Percentiles rank a stretch among this genome's conserved stretches.
phyloP scores from a whole-genome alignment of 2,888 invertebrate genomes.

The Biston betularia region DNA sequence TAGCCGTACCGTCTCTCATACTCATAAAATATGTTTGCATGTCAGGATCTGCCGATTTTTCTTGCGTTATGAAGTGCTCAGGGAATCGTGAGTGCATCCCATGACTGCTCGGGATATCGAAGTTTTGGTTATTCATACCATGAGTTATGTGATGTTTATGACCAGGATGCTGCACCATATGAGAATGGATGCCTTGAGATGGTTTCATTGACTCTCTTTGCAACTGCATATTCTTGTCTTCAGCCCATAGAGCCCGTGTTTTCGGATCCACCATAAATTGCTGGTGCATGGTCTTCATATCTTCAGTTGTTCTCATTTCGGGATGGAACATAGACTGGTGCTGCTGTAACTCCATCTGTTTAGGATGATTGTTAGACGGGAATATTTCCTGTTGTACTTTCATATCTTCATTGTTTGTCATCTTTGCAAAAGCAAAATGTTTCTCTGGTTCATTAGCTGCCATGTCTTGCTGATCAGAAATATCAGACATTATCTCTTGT shows the following conservation, averaged over 20 bases:
- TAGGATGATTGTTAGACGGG: slow-evolving; percentile 7
- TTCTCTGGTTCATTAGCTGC: slow-evolving; percentile 17
- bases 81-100: slow-evolving; percentile 28
- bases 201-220: slow-evolving; percentile 42
- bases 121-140: slow-evolving; percentile 25
- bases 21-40: slow-evolving; percentile 45
- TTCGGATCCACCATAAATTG: slow-evolving; percentile 31
- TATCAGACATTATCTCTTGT: slow-evolving; percentile 7
- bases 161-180: slow-evolving; percentile 33
- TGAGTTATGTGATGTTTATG: slow-evolving; percentile 42
- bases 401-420: slow-evolving; percentile 19
- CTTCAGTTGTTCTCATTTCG: slow-evolving; percentile 46
- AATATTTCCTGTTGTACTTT: slow-evolving; percentile 15
- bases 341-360: slow-evolving; percentile 5
- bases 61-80: slow-evolving; percentile 48
- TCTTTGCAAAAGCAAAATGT: slow-evolving; percentile 27
- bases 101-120: slow-evolving; percentile 18
- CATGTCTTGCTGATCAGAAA: slow-evolving; percentile 13
- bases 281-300: slow-evolving; percentile 28
- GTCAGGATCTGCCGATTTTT: slow-evolving; percentile 59
- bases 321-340: slow-evolving; percentile 16
- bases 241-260: slow-evolving; percentile 36
- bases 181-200: slow-evolving; percentile 33
- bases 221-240: slow-evolving; percentile 36
- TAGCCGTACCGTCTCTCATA: slow-evolving; percentile 57